These are phyloP conservation scores for Tenebrio molitor DNA, from an alignment of 1,140 invertebrate species.

Conservation along the genomic window DNA sequence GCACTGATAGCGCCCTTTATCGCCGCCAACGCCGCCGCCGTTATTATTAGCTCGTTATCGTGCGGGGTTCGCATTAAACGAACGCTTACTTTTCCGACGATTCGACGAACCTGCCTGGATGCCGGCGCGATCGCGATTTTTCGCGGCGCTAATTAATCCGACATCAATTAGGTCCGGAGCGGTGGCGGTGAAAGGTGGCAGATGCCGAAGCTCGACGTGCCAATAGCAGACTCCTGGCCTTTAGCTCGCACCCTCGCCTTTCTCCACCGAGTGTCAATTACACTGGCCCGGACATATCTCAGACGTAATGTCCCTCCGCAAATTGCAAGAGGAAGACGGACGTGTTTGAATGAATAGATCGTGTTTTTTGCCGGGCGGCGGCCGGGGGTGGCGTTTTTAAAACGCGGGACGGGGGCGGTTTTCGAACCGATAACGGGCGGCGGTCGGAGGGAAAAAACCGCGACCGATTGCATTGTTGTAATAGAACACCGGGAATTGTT, in stretches of 20 bases:
- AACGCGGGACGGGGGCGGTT: no score
- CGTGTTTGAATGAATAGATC: no score
- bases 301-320: conserved; percentile 25
- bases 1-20: conserved; percentile 24
- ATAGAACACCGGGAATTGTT: conserved; percentile 52
- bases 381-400: no score
- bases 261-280: conserved; percentile 49
- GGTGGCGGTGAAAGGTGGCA: conserved; percentile 31
- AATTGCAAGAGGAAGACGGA: conserved; percentile 18
- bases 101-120: no score
- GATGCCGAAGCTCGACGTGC: conserved; percentile 39
- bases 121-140: no score
- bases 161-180: conserved; percentile 21
- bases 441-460: conserved; percentile 18
- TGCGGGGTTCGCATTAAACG: no score
- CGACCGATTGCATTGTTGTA: conserved; percentile 36
- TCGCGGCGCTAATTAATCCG: conserved; percentile 28
- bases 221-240: conserved; percentile 43
- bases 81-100: no score
- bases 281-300: conserved; percentile 44
- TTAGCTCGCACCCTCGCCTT: conserved; percentile 34
- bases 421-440: conserved; percentile 14
- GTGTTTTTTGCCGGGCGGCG: no score
- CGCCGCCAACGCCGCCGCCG: conserved; percentile 25
- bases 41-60: conserved; percentile 23